phyloP scores from a whole-genome alignment of 2,113 vertebrate species.

The Oreocharis arfaki region DNA sequence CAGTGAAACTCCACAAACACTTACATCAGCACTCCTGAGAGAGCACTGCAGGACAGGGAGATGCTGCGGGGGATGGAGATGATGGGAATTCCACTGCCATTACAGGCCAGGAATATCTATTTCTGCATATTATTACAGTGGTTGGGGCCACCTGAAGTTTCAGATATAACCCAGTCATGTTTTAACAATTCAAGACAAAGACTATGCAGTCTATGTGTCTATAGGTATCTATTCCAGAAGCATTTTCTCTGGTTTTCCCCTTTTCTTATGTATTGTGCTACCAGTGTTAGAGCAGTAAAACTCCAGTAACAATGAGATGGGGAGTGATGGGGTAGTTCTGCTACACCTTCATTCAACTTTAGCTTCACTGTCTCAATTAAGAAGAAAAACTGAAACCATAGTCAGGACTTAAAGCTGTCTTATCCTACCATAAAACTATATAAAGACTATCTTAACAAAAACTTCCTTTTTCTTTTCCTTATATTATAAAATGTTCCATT shows the following conservation, averaged over 20 bases:
- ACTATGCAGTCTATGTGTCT: not conserved
- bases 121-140: not conserved
- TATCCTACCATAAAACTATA: not conserved
- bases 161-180: not conserved
- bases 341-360: not conserved
- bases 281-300: not conserved
- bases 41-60: not conserved
- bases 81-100: slow-evolving; percentile 10
- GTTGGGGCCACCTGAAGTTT: not conserved
- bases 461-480: not conserved
- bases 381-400: not conserved
- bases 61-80: not conserved
- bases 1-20: not conserved
- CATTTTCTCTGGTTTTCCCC: not conserved
- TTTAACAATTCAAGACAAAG: not conserved
- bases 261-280: not conserved
- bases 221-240: not conserved
- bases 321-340: not conserved
- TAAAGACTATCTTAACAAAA: not conserved
- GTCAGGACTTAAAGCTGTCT: not conserved
- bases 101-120: not conserved
- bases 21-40: not conserved
- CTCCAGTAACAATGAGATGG: not conserved
- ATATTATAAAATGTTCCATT: not conserved
- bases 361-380: not conserved